Conservation (phyloP, 2,888 invertebrate genomes). For the Zaprionus obscuricornis region DNA sequence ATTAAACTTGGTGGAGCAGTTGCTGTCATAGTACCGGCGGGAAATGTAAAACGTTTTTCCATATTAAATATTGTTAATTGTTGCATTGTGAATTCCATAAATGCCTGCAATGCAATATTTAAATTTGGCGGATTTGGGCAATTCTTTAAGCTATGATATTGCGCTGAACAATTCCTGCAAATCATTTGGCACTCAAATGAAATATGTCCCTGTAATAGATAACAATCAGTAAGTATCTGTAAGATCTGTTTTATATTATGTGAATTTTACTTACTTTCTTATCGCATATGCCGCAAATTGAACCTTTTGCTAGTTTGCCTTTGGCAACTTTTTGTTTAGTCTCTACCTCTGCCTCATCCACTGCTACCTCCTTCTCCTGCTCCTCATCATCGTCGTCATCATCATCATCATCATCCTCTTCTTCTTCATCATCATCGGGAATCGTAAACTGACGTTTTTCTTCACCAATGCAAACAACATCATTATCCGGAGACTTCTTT, state of each 20-base stretch:
- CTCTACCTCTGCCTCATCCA: conserved; percentile 14
- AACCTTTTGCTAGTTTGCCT: no score
- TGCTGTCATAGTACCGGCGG: conserved; percentile 14
- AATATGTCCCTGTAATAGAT: conserved; percentile 66
- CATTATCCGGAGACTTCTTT: conserved; percentile 69
- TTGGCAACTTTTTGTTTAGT: conserved; percentile 12
- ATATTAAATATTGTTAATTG: conserved; percentile 68
- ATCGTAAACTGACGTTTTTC: conserved; percentile 59
- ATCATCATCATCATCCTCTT: conserved; percentile 12
- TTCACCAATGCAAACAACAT: conserved; percentile 80
- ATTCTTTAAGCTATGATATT: conserved; percentile 73
- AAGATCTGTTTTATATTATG: not conserved
- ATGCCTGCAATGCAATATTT: conserved; percentile 76
- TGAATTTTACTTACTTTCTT: conserved; percentile 62
- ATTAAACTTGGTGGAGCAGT: not conserved
- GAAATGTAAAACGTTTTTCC: conserved; percentile 53
- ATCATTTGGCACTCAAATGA: conserved; percentile 81
- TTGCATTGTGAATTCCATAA: conserved; percentile 81
- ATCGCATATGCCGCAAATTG: conserved; percentile 77
- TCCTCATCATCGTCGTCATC: conserved; percentile 10
- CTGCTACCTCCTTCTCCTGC: not conserved
- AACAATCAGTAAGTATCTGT: not conserved
- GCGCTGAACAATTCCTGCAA: conserved; percentile 79
- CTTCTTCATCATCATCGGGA: conserved; percentile 66
- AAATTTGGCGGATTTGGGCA: conserved; percentile 78